These are phyloP conservation scores for Podarcis siculus DNA, from an alignment of 2,797 vertebrate species.

Conservation along the genomic window DNA sequence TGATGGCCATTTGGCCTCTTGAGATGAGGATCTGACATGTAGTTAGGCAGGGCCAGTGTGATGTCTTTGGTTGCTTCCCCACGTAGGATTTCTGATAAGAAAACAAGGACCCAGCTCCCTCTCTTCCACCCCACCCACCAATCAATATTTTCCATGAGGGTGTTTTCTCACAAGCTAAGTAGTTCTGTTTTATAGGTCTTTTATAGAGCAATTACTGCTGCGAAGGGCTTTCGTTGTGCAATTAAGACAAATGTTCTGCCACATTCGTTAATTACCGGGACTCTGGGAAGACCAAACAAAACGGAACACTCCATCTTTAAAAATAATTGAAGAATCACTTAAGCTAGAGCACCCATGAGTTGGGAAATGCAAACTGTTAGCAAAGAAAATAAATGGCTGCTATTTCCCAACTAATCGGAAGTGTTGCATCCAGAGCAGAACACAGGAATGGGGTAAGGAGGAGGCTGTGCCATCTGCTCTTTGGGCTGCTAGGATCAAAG, in stretches of 20 bases:
- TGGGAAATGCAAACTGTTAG: conserved; percentile 38
- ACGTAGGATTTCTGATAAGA: neutral
- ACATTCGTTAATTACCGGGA: conserved; percentile 67
- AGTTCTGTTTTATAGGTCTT: conserved; percentile 41
- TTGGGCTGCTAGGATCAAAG: neutral
- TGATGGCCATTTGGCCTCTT: neutral
- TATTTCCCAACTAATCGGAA: neutral
- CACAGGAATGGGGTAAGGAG: neutral
- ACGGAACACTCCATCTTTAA: conserved; percentile 32
- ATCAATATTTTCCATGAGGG: neutral
- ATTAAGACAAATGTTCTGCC: conserved; percentile 67
- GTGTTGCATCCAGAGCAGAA: neutral
- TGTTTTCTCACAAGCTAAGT: conserved; percentile 31
- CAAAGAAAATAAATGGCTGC: conserved; percentile 2
- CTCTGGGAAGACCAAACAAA: conserved; percentile 54
- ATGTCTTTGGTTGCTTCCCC: conserved; percentile 1
- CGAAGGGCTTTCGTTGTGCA: conserved; percentile 48
- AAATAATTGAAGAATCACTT: conserved; percentile 67
- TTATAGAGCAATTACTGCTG: conserved; percentile 32
- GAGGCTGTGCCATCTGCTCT: neutral
- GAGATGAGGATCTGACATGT: neutral
- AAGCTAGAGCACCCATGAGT: conserved; percentile 31
- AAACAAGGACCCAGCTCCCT: neutral
- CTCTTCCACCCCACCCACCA: neutral
- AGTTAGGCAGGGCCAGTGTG: neutral